Base-by-base conservation (phyloP, 2,113 vertebrate species). In the Morone chrysops region DNA sequence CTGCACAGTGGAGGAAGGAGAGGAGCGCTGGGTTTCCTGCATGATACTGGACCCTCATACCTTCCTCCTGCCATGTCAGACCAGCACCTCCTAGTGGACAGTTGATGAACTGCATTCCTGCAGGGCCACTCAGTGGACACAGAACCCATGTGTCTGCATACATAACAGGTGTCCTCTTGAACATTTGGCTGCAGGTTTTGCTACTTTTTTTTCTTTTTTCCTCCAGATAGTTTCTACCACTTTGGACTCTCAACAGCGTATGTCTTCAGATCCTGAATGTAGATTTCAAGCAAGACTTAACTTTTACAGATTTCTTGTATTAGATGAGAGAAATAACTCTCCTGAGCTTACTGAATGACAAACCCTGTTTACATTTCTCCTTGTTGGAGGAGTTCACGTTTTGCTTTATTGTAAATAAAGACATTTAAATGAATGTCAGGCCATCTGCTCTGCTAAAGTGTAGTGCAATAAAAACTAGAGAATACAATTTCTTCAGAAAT, bases 341-440 rank as follows among this genome's bases (percentile, higher is more conserved):
- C 20, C 50, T 6, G 10, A 85, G 82, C 87, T 71, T 70, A 80
- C 22, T 71, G 81, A 88, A 90, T 87, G 76, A 88, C 82, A 78
- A 86, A 78, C 78, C 78, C 84, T 89, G 93, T 94, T 92, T 92
- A 93, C 90, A 92, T 78, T 87, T 86, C 86, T 86, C 83, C 89
- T 88, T 59, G 17, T 77, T 75, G 8, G 41, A 77, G 89, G 89
- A 73, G 83, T 82, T 75, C 56, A 75, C 69, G 7, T 71, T 79
- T 80, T 83, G 82, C 80, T 92, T 91, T 82, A 81, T 61, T 92
- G 87, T 92, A 89, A 86, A 90, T 87, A 87, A 60, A 75, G 13
- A 53, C 73, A 79, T 83, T 85, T 79, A 80, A 89, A 70, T 82
- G 88, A 88, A 91, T 91, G 89, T 88, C 80, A 69, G 78, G 74